Evolutionary conservation across 2,888 invertebrate genomes (phyloP).

Genomic region (Monoplex corrugatus): DNA sequence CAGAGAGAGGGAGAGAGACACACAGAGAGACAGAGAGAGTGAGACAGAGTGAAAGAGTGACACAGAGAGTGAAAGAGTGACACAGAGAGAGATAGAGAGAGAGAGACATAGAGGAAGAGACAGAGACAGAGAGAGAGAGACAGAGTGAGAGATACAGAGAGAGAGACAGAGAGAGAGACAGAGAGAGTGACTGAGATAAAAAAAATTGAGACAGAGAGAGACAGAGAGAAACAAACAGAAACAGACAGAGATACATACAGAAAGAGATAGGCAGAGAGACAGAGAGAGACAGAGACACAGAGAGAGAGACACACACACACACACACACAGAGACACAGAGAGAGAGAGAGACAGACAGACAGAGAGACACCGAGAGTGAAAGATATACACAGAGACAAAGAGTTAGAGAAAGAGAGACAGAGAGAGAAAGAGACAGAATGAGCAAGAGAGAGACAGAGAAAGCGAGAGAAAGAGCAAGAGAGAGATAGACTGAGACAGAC

Average conservation of each 20-base stretch:
- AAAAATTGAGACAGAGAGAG: background rate
- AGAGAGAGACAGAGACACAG: no score
- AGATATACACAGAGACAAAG: no score
- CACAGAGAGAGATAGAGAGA: background rate
- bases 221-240: background rate
- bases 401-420: background rate
- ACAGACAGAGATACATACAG: background rate
- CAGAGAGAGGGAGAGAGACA: background rate
- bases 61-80: background rate
- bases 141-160: no score
- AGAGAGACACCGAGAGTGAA: background rate
- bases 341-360: background rate
- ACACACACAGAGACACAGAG: constrained; percentile 30
- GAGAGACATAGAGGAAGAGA: no score
- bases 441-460: no score
- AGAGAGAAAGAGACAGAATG: background rate
- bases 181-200: no score
- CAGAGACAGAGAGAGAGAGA: no score
- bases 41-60: background rate
- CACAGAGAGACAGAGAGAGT: background rate
- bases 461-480: no score
- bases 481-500: no score
- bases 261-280: background rate
- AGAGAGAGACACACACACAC: constrained; percentile 32
- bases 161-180: no score